A percentile compares a stretch with the other conserved stretches of the same genome.
Evolutionary conservation across 2,797 vertebrate genomes (phyloP).

Genomic region (Enoplosus armatus): DNA sequence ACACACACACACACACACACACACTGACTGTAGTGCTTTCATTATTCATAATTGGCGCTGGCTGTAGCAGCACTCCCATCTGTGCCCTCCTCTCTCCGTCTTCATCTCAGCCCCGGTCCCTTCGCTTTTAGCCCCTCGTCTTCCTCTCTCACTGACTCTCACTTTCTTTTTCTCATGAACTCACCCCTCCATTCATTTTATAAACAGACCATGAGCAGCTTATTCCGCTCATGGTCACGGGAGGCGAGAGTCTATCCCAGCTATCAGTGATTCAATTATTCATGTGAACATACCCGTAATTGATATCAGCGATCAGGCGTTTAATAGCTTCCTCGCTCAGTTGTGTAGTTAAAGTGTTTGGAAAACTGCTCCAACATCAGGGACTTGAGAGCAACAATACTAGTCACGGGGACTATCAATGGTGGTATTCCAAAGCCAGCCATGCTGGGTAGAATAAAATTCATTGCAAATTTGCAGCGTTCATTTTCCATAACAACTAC

Average conservation of each 20-base stretch:
- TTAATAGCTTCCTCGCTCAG: background rate
- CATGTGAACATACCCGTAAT: background rate
- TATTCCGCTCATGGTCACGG: background rate
- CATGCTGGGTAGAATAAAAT: too few species aligned
- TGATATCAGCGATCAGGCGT: background rate
- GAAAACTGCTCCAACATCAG: background rate
- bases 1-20: slow-evolving; percentile 8
- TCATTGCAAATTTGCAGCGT: background rate
- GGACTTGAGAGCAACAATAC: background rate
- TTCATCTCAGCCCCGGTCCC: background rate
- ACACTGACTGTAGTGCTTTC: slow-evolving; percentile 23
- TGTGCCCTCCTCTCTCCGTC: slow-evolving; percentile 36
- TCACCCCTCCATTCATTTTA: background rate
- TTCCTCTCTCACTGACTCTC: background rate
- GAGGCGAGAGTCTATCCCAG: background rate
- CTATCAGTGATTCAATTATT: background rate
- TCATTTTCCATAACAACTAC: background rate
- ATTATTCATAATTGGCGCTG: slow-evolving; percentile 56
- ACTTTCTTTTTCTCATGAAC: background rate
- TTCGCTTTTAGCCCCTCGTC: slow-evolving; percentile 3
- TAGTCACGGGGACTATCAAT: too few species aligned
- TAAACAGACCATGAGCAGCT: background rate
- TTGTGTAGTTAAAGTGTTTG: background rate
- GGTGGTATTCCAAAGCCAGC: background rate
- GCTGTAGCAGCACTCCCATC: slow-evolving; percentile 44